These are phyloP conservation scores for Globia sparganii DNA, from an alignment of 2,888 invertebrate genomes.

Conservation along the genomic window DNA sequence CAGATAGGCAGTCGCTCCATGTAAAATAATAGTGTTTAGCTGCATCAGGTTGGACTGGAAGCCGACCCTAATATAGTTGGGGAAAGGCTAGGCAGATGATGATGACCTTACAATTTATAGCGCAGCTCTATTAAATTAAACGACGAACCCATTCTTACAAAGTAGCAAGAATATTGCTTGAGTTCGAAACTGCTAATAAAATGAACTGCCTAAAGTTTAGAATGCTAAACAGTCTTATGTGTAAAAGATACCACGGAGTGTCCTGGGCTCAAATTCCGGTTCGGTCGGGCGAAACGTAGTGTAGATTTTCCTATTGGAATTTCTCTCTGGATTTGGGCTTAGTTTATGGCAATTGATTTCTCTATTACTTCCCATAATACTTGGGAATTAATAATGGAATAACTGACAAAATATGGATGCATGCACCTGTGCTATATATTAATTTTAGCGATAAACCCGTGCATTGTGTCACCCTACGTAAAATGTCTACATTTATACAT, in stretches of 20 bases:
- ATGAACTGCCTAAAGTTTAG: background rate
- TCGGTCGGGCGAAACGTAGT: background rate
- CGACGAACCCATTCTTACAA: background rate
- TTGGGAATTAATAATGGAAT: background rate
- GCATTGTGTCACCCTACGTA: background rate
- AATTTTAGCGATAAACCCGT: no score
- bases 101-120: background rate
- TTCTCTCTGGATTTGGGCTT: no score
- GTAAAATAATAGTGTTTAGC: background rate
- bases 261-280: background rate
- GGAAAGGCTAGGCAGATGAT: background rate
- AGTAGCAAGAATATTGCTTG: background rate
- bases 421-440: no score
- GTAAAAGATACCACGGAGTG: background rate
- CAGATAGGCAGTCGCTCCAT: background rate
- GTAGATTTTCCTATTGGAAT: background rate
- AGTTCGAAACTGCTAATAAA: background rate
- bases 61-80: background rate
- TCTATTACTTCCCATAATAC: no score
- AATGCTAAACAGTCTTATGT: background rate
- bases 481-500: background rate
- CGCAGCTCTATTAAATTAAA: background rate
- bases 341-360: no score
- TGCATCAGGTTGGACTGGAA: background rate
- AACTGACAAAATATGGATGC: background rate